Base-by-base conservation (phyloP, 2,888 invertebrate genomes). In the Clitarchus hookeri region DNA sequence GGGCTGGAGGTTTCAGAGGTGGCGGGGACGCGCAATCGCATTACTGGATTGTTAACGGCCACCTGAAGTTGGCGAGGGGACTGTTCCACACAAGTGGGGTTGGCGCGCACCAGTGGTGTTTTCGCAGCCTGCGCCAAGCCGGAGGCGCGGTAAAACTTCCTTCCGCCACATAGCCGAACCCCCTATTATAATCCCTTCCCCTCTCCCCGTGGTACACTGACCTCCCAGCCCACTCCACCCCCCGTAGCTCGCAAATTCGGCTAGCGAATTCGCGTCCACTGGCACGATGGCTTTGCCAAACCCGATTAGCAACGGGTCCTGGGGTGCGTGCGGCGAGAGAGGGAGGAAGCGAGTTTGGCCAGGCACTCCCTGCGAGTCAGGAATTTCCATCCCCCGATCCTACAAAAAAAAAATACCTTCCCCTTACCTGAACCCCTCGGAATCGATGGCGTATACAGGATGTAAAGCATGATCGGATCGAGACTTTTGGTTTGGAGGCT, bases 11-110 rank as follows among this genome's bases (percentile, higher is more conserved):
- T 48, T n/a, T n/a, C n/a, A n/a, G n/a, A n/a, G n/a, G 48, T 48
- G 11, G 65, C 8, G n/a, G 65, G n/a, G 19, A 23, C 1, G 1
- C 65, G 65, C 65, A 65, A 65, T 65, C 65, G 65, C 65, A 65
- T 65, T 65, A 65, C 65, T 65, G 65, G 65, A n/a, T 65, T 65
- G 65, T 65, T 65, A 65, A 65, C 65, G 65, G n/a, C 65, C 65
- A 65, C 19, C 65, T 65, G 65, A 65, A 65, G 65, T 65, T 65
- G 65, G 12, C 65, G 65, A 65, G 65, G 23, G 65, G 65, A 65
- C 16, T 65, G 65, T 23, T 8, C 65, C 6, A 19, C 65, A n/a
- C 0, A 19, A 19, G 65, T 1, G 65, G 65, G 12, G 65, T 16
- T n/a, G 65, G n/a, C 13, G 65, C 8, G 65, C 8, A 23, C 53